Conservation (phyloP, 2,113 vertebrate genomes). For the Crotophaga sulcirostris region DNA sequence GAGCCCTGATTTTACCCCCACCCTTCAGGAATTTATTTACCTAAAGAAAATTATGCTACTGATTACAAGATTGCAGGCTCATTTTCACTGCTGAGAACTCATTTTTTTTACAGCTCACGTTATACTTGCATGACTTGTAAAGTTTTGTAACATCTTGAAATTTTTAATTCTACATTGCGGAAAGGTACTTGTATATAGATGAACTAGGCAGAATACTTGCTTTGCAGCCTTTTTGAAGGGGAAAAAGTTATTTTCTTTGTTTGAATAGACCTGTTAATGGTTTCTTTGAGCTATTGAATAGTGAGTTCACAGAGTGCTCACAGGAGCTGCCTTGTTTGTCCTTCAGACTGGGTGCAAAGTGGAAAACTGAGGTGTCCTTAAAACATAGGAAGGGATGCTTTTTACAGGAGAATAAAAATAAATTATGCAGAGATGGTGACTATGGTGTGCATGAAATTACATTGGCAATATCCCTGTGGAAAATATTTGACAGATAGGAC, state of each 20-base stretch:
- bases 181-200: constrained; percentile 63
- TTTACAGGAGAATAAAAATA: constrained; percentile 60
- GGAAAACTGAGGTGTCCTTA: constrained; percentile 50
- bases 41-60: constrained; percentile 74
- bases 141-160: constrained; percentile 71
- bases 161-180: constrained; percentile 43
- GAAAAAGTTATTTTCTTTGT: constrained; percentile 29
- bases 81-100: constrained; percentile 66
- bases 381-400: constrained; percentile 30
- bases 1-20: constrained; percentile 66
- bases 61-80: constrained; percentile 76
- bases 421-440: constrained; percentile 56
- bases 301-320: constrained; percentile 17
- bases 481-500: constrained; percentile 18
- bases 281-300: not conserved
- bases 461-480: constrained; percentile 16
- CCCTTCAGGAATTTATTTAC: constrained; percentile 72
- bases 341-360: constrained; percentile 51
- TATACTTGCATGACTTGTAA: constrained; percentile 67
- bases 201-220: constrained; percentile 38
- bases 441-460: constrained; percentile 10
- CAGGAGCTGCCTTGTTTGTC: constrained; percentile 47
- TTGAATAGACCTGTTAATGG: constrained; percentile 4
- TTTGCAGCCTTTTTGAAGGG: constrained; percentile 22
- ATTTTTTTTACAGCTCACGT: constrained; percentile 47